A percentile compares a stretch with the other conserved stretches of the same genome.
phyloP scores from a whole-genome alignment of 1,140 invertebrate genomes.

The Sipha flava region DNA sequence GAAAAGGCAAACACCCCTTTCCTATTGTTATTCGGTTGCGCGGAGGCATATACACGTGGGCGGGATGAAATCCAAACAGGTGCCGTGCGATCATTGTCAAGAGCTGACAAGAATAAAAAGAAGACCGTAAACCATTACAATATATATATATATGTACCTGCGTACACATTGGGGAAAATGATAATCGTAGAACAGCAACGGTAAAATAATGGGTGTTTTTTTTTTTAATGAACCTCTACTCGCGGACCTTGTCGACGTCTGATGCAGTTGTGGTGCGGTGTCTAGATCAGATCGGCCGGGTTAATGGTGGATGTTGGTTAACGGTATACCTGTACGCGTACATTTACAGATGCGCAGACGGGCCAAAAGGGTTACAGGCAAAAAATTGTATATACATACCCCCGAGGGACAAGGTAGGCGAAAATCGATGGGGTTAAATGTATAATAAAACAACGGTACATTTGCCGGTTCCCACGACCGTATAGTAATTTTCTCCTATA shows the following conservation, averaged over 20 bases:
- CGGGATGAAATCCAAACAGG: conserved; percentile 29
- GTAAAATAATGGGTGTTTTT: conserved; percentile 25
- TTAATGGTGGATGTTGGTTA: not conserved
- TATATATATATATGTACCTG: not conserved
- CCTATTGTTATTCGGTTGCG: not conserved
- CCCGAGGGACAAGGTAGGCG: not conserved
- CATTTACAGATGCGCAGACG: not conserved
- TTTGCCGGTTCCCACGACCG: conserved; percentile 22
- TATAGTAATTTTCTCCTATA: not conserved
- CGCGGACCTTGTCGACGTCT: not conserved
- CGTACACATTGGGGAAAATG: not conserved
- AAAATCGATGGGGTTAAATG: conserved; percentile 6
- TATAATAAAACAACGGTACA: conserved; percentile 23
- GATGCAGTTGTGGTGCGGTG: not conserved
- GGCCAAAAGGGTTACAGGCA: conserved; percentile 26
- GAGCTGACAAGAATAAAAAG: conserved; percentile 4
- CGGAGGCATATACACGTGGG: conserved; percentile 4
- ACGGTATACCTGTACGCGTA: not conserved
- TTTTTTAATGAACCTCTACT: conserved; percentile 12
- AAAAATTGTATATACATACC: not conserved
- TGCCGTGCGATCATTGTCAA: conserved; percentile 22
- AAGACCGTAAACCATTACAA: conserved; percentile 17
- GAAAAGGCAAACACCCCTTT: conserved; percentile 31
- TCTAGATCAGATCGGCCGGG: not conserved
- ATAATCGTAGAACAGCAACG: conserved; percentile 15